These are phyloP conservation scores for Enteromius mattozi DNA, from an alignment of 2,797 vertebrate species.

Conservation along the genomic window DNA sequence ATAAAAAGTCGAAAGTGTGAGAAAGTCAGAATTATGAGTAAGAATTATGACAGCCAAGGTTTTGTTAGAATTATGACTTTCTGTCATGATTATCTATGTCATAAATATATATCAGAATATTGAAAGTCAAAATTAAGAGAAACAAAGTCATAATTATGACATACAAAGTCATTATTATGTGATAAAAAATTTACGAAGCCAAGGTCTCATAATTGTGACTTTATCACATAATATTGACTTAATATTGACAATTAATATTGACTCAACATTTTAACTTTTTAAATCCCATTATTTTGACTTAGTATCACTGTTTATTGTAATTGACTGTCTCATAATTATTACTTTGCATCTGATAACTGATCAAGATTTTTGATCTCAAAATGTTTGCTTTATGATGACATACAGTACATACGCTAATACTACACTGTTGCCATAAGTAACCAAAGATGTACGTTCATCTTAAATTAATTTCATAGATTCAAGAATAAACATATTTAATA, in stretches of 20 bases:
- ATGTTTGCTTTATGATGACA: not conserved
- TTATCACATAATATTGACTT: not conserved
- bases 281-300: not conserved
- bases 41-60: too few relatives aligned
- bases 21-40: not conserved
- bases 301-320: not conserved
- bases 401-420: too few relatives aligned
- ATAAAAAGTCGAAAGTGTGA: not conserved
- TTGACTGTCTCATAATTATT: not conserved
- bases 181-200: too few relatives aligned
- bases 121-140: too few relatives aligned
- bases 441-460: not conserved
- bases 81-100: too few relatives aligned
- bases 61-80: too few relatives aligned
- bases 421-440: not conserved
- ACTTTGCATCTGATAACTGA: not conserved
- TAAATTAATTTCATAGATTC: not conserved
- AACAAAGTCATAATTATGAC: too few relatives aligned
- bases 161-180: too few relatives aligned
- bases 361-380: too few relatives aligned
- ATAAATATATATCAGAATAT: too few relatives aligned
- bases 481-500: not conserved
- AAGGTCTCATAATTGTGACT: not conserved
- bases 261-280: not conserved
- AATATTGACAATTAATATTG: too few relatives aligned